Evolutionary conservation across 1,140 invertebrate genomes (phyloP), one percentile per base, ranked within the genome.

Genomic region (Temnothorax curvispinosus): DNA sequence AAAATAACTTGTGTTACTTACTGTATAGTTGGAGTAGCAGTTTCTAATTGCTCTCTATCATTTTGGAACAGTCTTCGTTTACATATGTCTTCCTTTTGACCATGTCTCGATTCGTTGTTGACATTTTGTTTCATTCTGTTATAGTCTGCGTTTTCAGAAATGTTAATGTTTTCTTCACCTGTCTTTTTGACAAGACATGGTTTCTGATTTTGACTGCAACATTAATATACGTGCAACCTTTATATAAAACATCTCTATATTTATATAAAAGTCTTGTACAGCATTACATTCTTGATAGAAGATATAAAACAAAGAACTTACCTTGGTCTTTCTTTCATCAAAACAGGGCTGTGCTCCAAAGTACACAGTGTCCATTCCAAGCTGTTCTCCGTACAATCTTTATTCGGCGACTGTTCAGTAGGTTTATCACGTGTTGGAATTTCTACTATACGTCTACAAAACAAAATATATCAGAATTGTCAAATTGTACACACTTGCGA

Each of bases 1-100:
- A 64, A 32, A 9, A 52, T 52, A 47, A 77, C 18, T 47, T 54
- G 21, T 65, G 3, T 50, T 67, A 80, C 76, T 77, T 67, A 80
- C 77, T 69, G 32, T 15, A 6, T 13, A 44, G 9, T 41, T 9
- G 32, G n/a, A 52, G 7, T 35, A 47, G 9, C 7, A 62, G 3
- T 6, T 69, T 69, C n/a, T 7, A 15, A 21, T 47, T 18, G 60
- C 2, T 69, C 44, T n/a, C 21, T 27, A 54, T 80, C 62, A 69
- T 80, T 80, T 69, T 52, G 62, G 7, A 80, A 67, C 0, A 67
- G 13, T 27, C 35, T 80, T 38, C 13, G 62, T n/a, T 69, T 69
- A 41, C 35, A 69, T 21, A 69, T 13, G 8, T 38, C n/a, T 41
- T 80, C 62, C 50, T 69, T 80, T 41, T 50, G 47, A 38, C 27